Base-by-base conservation (phyloP, 2,797 vertebrate genomes). In the Scolopax bukidnonensis region DNA sequence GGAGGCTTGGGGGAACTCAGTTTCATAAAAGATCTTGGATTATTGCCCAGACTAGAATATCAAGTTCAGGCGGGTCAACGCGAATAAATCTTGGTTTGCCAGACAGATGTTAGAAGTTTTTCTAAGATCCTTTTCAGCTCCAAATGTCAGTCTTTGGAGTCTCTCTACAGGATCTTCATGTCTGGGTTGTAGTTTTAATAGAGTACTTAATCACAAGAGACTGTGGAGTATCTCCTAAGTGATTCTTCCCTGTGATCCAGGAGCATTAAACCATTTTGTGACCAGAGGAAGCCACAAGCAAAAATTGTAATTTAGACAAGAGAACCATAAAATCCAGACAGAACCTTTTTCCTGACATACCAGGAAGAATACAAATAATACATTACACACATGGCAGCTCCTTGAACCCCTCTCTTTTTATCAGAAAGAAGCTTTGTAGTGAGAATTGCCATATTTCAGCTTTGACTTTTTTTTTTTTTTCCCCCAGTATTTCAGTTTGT, bases 111-210 rank as follows among this genome's bases (percentile, higher is more conserved):
- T 69, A 96, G 91, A 50, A 77, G 56, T 24, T 81, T 95, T 95
- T 90, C 56, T 67, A 74, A 84, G 74, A 92, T 74, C 12, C 14
- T 63, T 93, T 96, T 73, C 30, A 90, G 84, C 40, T 92, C 48
- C 38, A 78, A 71, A 53, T 75, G 45, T 90, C 88, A 84, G 69
- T 21, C 60, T 92, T 95, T 4, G 1, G 48, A 79, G 80, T 68
- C 9, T 90, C 30, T 93, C 56, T 73, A 77, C 40, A 87, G 67
- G 77, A 80, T 88, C 53, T 89, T 89, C 64, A 50, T 3, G 6
- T 88, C 67, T 87, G 71, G 45, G 32, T 82, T 96, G 80, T 77
- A 84, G 60, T 80, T 96, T 93, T 94, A 95, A 93, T 81, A 88
- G 51, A 48, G 63, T 79, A 67, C 73, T 92, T 96, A 81, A 93